Base-by-base conservation (phyloP, 2,797 vertebrate species). In the Chlorospingus flavigularis region DNA sequence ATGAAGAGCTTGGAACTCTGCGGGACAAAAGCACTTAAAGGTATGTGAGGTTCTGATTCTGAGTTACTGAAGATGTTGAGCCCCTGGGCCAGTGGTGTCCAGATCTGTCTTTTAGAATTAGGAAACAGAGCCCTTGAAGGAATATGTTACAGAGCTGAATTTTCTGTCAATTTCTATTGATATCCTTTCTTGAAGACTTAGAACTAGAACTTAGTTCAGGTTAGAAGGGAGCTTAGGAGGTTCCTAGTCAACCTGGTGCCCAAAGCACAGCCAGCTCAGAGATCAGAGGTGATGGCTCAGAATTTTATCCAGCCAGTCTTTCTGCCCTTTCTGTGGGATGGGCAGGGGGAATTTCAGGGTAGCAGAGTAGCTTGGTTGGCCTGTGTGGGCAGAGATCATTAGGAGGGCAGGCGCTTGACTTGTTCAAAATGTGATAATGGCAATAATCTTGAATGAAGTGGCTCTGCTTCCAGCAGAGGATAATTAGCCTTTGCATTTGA, bases 401-500 rank as follows among this genome's bases (percentile, higher is more conserved):
- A 67, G 68, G 58, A 88, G 28, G 67, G 86, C 91, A 92, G 89
- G 55, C 91, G 61, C 80, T 48, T 76, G 51, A 31, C 58, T 83
- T 67, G n/a, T 54, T 94, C 39, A 71, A 58, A 91, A 80, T 80
- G 57, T n/a, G 53, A 17, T 91, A 80, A 88, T 71, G 70, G 35
- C 50, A 58, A 43, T 68, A 74, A 80, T 74, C 24, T 54, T 55
- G 80, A 89, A 50, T 82, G 57, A 79, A 79, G 48, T 71, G 61
- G 45, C 87, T 80, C 42, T 3, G 20, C 53, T 86, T 92, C 75
- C 70, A 77, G 30, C 53, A 71, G 39, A 73, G 54, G 28, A 33
- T 85, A 78, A 93, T 90, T 93, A 65, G 33, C 35, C 54, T 86
- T 92, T 90, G 33, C 88, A 57, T 86, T 77, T 92, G 60, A 89